Evolutionary conservation across 2,113 vertebrate genomes (phyloP).

Genomic region (Peucedramus taeniatus): DNA sequence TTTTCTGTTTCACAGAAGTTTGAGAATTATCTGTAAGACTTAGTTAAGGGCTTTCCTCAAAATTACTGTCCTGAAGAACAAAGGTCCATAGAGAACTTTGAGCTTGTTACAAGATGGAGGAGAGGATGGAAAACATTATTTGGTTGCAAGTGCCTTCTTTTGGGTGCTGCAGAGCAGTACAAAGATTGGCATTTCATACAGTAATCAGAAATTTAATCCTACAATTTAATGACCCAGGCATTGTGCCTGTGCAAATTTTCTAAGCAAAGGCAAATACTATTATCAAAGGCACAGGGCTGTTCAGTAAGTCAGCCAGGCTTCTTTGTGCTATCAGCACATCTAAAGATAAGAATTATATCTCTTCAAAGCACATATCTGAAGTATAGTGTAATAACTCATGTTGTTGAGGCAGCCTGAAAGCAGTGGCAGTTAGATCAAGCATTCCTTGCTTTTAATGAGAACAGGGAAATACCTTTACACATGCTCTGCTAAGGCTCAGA

Average conservation of each 20-base stretch:
- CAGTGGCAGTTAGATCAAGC: neutral
- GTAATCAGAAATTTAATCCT: neutral
- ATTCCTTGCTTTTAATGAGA: constrained; percentile 4
- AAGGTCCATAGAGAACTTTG: neutral
- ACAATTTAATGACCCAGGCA: neutral
- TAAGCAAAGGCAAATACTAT: neutral
- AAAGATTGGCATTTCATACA: neutral
- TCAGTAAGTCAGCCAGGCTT: constrained; percentile 7
- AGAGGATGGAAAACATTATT: neutral
- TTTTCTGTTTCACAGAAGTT: neutral
- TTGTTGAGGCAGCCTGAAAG: neutral
- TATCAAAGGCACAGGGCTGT: neutral
- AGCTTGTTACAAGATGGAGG: neutral
- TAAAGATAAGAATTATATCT: constrained; percentile 43
- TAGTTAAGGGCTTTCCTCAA: neutral
- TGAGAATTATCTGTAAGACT: neutral
- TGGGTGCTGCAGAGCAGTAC: neutral
- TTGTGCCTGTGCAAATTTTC: constrained; percentile 31
- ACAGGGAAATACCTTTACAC: neutral
- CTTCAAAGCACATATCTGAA: neutral
- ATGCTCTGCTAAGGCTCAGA: neutral
- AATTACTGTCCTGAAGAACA: neutral
- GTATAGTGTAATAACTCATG: neutral
- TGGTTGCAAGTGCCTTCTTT: neutral
- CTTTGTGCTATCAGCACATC: constrained; percentile 40